Base-by-base conservation (phyloP, 2,797 vertebrate species). In the Smutsia temminckii region DNA sequence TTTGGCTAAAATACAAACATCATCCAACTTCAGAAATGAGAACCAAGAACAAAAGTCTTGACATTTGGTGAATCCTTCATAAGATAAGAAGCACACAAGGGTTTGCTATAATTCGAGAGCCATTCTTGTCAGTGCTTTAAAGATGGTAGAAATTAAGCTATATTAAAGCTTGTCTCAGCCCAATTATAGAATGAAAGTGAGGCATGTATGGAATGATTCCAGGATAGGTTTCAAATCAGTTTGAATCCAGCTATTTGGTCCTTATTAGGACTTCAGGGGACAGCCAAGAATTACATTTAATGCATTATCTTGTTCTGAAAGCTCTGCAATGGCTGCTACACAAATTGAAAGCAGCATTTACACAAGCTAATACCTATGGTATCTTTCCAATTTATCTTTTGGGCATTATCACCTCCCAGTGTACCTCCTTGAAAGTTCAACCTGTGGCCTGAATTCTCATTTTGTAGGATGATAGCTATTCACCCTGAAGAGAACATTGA, bases 301-400 rank as follows among this genome's bases (percentile, higher is more conserved):
- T 95, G 98, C 96, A 97, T 98, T 98, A 97, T 97, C 97, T 98
- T 97, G 97, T 93, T 95, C 93, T 37, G 93, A 97, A 98, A 97
- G 96, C 93, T 93, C 95, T 83, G 85, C 51, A 32, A 78, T 91
- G 81, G 63, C 74, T 13, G 96, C 89, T 89, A 90, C 75, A 97
- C 97, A 98, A 98, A 98, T 97, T 97, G 98, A 98, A 96, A 97
- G 88, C 93, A 42, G 87, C 95, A 90, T 97, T 92, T 97, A 96
- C 93, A 94, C 97, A 96, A 96, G 77, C 81, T 96, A 95, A 96
- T 92, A 89, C 91, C 80, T 90, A 69, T 6, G 61, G 93, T 98
- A 98, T 97, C 97, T 98, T 96, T 96, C 94, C 97, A 98, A 97
- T 97, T 97, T 94, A 95, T 97, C 93, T 98, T 93, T 63, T 37